Percentiles rank a stretch among this genome's conserved stretches.
phyloP scores from a whole-genome alignment of 2,888 invertebrate genomes.

The Patella ulyssiponensis region DNA sequence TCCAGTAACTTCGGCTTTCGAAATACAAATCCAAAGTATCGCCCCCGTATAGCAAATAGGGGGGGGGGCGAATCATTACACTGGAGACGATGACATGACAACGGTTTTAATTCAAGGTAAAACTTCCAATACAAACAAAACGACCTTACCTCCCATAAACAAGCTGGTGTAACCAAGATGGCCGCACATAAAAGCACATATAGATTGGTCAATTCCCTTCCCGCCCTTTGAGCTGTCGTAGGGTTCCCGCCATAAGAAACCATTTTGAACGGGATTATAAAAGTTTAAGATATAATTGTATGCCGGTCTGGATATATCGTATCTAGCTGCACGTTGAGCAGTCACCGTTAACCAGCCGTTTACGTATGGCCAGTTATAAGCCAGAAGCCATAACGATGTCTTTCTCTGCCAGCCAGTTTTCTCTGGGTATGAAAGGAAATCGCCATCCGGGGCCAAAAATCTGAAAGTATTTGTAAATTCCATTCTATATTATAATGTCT shows the following conservation, averaged over 20 bases:
- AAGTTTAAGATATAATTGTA: conserved; percentile 18
- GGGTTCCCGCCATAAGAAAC: conserved; percentile 21
- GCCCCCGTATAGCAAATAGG: too few relatives aligned
- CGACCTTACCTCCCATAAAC: conserved; percentile 17
- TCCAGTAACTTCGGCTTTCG: too few relatives aligned
- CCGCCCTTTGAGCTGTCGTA: conserved; percentile 14
- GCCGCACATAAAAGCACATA: conserved; percentile 18
- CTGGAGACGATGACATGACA: too few relatives aligned
- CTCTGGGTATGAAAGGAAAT: conserved; percentile 15
- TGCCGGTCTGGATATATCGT: conserved; percentile 24
- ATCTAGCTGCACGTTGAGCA: conserved; percentile 25
- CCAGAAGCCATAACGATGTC: conserved; percentile 16
- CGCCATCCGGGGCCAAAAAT: conserved; percentile 17
- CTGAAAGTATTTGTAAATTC: background rate
- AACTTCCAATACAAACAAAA: too few relatives aligned
- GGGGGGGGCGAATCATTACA: too few relatives aligned
- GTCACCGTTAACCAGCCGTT: conserved; percentile 23
- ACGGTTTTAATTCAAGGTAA: too few relatives aligned
- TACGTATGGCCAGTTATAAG: conserved; percentile 24
- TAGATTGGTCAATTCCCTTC: conserved; percentile 12
- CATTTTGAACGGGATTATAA: conserved; percentile 13
- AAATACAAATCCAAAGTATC: too few relatives aligned
- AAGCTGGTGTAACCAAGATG: conserved; percentile 24
- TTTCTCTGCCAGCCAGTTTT: conserved; percentile 23
- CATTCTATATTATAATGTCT: too few relatives aligned